Evolutionary conservation across 64 coral and sea anemone genomes (phyloP).

Genomic region (Montipora foliosa): DNA sequence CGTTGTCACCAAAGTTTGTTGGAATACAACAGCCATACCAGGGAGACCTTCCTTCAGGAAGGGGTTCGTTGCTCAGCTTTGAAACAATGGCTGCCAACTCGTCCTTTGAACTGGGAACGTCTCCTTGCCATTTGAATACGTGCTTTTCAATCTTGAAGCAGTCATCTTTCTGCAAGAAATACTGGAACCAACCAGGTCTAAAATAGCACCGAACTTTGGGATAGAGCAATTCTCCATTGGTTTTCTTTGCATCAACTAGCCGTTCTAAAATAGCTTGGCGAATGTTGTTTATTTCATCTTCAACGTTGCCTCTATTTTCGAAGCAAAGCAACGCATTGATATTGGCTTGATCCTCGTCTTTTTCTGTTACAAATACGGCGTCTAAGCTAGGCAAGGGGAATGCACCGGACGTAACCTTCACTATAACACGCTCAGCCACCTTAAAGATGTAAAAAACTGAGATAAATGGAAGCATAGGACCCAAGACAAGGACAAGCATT

Average conservation of each 20-base stretch:
- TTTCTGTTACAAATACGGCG: constrained; percentile 75
- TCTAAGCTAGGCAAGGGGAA: constrained; percentile 69
- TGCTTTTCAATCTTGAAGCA: constrained; percentile 88
- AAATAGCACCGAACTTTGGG: constrained; percentile 66
- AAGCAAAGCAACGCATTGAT: constrained; percentile 65
- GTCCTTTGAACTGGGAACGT: constrained; percentile 74
- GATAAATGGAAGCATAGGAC: constrained; percentile 43
- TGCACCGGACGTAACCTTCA: neutral
- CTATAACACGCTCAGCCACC: constrained; percentile 61
- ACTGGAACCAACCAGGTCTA: constrained; percentile 86
- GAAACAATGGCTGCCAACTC: constrained; percentile 84
- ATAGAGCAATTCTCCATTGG: constrained; percentile 57
- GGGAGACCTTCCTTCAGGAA: constrained; percentile 56
- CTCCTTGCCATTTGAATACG: constrained; percentile 78
- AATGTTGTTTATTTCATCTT: constrained; percentile 53
- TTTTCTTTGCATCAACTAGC: constrained; percentile 56
- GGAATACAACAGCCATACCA: constrained; percentile 88
- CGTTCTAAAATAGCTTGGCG: constrained; percentile 55
- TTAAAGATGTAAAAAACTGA: constrained; percentile 68
- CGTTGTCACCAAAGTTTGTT: constrained; percentile 74
- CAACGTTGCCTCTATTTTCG: constrained; percentile 11
- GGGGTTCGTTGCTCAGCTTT: constrained; percentile 54
- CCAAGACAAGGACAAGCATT: neutral
- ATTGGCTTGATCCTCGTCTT: constrained; percentile 60
- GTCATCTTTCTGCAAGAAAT: constrained; percentile 86